phyloP scores from a whole-genome alignment of 2,888 invertebrate genomes.

The Zonitis immaculata region DNA sequence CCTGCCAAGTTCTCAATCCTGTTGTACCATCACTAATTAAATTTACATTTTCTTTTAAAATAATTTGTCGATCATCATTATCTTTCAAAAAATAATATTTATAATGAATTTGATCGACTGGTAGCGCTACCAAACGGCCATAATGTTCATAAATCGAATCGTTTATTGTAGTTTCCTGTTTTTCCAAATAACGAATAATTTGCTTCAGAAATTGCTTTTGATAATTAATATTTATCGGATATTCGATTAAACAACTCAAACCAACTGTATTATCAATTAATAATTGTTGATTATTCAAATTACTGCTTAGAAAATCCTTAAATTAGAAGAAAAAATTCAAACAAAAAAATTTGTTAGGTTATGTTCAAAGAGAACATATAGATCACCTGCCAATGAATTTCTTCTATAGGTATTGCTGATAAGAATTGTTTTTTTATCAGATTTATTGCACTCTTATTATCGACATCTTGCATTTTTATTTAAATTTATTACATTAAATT shows the following conservation, averaged over 20 bases:
- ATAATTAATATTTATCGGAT: constrained; percentile 61
- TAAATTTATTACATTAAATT: too few relatives aligned
- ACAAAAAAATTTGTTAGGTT: neutral
- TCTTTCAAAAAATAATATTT: constrained; percentile 58
- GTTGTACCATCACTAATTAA: constrained; percentile 76
- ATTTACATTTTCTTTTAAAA: constrained; percentile 64
- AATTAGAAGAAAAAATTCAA: constrained; percentile 6
- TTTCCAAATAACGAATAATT: constrained; percentile 57
- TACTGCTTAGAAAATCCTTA: constrained; percentile 10
- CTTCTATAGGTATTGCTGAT: constrained; percentile 32
- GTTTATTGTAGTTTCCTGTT: constrained; percentile 52
- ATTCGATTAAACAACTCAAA: constrained; percentile 52
- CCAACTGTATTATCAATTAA: constrained; percentile 59
- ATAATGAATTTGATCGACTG: constrained; percentile 51
- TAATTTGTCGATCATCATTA: constrained; percentile 48
- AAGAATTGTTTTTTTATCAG: constrained; percentile 39
- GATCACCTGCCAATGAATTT: constrained; percentile 24
- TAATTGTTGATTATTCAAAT: constrained; percentile 53
- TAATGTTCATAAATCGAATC: constrained; percentile 62
- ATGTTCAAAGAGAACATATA: neutral
- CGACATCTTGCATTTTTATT: constrained; percentile 12
- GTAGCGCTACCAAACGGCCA: constrained; percentile 52
- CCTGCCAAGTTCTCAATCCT: constrained; percentile 76
- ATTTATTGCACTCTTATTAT: constrained; percentile 2
- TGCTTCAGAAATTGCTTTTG: constrained; percentile 62